These are phyloP conservation scores for Parapristionchus giblindavisi DNA, from an alignment of 2,888 invertebrate genomes.

Conservation along the genomic window DNA sequence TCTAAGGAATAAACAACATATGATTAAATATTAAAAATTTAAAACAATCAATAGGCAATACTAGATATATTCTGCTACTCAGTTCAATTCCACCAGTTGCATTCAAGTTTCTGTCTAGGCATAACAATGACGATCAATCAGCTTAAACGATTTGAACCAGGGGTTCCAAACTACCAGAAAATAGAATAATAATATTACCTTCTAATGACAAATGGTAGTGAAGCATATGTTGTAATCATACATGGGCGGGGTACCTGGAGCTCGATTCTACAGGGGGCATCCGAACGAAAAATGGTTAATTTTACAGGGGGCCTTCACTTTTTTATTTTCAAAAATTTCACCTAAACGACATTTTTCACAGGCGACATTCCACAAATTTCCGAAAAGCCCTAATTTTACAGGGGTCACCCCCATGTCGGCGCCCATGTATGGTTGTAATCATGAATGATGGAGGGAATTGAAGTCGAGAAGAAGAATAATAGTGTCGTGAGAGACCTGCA, in stretches of 20 bases:
- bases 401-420: too few species aligned
- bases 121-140: background rate
- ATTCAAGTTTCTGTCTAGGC: background rate
- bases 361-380: too few species aligned
- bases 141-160: background rate
- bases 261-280: too few species aligned
- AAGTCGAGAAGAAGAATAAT: constrained; percentile 95
- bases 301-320: too few species aligned
- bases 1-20: constrained; percentile 45
- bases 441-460: constrained; percentile 97
- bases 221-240: constrained; percentile 99
- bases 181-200: constrained; percentile 39
- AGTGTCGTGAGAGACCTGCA: constrained; percentile 87
- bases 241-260: constrained; percentile 98
- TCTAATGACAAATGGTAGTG: constrained; percentile 78
- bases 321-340: too few species aligned
- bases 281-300: too few species aligned
- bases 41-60: background rate
- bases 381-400: too few species aligned
- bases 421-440: too few species aligned
- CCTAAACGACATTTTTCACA: too few species aligned
- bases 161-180: background rate
- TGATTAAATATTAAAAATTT: background rate
- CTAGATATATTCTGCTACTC: background rate
- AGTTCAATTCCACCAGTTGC: too few species aligned